Base-by-base conservation (phyloP, 2,113 vertebrate genomes). In the Coreoperca whiteheadi region DNA sequence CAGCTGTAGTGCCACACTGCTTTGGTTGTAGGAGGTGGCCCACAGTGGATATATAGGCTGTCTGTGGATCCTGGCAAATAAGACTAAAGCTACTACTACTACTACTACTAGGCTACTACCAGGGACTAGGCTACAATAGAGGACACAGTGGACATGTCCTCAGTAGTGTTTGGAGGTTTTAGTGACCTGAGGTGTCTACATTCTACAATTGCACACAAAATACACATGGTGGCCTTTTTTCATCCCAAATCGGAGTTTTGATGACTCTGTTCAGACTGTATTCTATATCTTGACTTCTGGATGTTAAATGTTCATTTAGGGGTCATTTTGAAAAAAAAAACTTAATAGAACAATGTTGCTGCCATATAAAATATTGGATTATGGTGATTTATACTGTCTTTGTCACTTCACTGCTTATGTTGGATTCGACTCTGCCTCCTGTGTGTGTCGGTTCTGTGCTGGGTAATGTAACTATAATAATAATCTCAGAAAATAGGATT, bases 1-100 rank as follows among this genome's bases (percentile, higher is more conserved):
- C 20, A 16, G 77, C 51, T 78, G 50, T 69, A 57, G 70, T n/a
- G 43, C 32, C 43, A 61, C 39, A 41, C 56, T 34, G 68, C 50
- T 61, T n/a, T 61, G 37, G 21, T 21, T 64, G 63, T 32, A 63
- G 32, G 57, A 59, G 51, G 56, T 9, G 63, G 46, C 30, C 46
- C 71, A 46, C 69, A 43, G 54, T 50, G 63, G 56, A 46, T 14
- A 23, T 32, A 74, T 2, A 41, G 54, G 39, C 59, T 74, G 56
- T 37, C 25, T 32, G 23, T 23, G 16, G 37, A 50, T 23, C 18
- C 10, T 30, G 51, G 65, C 7, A 81, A 72, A 72, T 67, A 81
- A 53, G 23, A 54, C 0, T 53, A 11, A 23, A 73, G 9, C 67
- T 68, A 37, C 50, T 68, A 10, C 18, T 23, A 14, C 15, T 51